phyloP scores from a whole-genome alignment of 2,888 invertebrate species.

The Noctua fimbriata region DNA sequence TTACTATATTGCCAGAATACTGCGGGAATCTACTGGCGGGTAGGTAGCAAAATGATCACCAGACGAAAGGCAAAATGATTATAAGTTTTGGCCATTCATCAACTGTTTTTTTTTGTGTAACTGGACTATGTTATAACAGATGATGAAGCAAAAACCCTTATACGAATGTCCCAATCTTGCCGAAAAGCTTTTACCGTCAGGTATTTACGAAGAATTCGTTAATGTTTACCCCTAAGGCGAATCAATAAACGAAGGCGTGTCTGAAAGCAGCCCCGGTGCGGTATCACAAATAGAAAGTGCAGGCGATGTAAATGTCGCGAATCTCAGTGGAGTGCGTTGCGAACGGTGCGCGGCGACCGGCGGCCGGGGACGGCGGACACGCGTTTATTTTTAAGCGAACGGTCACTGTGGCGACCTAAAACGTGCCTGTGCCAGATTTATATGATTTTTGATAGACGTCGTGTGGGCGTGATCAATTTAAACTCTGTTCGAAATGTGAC shows the following conservation, averaged over 20 bases:
- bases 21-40: background rate
- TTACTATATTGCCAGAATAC: slow-evolving; percentile 13
- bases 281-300: slow-evolving; percentile 86
- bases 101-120: background rate
- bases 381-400: slow-evolving; percentile 82
- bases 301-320: slow-evolving; percentile 85
- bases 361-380: slow-evolving; percentile 68
- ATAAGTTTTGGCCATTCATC: background rate
- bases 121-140: background rate
- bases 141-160: background rate
- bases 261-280: slow-evolving; percentile 71
- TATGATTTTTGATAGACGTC: slow-evolving; percentile 79
- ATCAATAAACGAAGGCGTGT: slow-evolving; percentile 53
- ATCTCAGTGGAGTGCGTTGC: slow-evolving; percentile 64
- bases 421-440: slow-evolving; percentile 80
- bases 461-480: slow-evolving; percentile 70
- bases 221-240: slow-evolving; percentile 23
- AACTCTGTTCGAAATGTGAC: slow-evolving; percentile 66
- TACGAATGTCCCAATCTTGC: slow-evolving; percentile 6
- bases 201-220: slow-evolving; percentile 10
- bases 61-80: background rate
- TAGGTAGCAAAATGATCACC: background rate
- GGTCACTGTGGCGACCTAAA: slow-evolving; percentile 79
- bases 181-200: slow-evolving; percentile 20
- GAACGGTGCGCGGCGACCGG: slow-evolving; percentile 47